Evolutionary conservation across 2,797 vertebrate genomes (phyloP).

Genomic region (Tachyglossus aculeatus): DNA sequence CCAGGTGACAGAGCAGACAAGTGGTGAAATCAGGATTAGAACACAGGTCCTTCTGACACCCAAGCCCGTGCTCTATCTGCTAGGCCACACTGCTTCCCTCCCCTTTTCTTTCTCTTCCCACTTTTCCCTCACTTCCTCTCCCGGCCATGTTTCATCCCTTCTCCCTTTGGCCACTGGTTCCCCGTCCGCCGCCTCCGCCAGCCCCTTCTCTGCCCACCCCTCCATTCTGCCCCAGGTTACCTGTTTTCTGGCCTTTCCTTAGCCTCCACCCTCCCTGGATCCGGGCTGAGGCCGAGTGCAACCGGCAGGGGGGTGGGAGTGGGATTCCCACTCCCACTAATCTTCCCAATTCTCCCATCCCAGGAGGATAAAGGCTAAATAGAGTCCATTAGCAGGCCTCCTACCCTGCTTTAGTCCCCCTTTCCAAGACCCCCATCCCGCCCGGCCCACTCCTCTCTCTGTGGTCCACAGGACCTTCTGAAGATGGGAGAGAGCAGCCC

Average conservation of each 20-base stretch:
- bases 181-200: neutral
- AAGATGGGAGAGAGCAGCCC: neutral
- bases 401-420: too few species aligned
- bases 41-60: too few species aligned
- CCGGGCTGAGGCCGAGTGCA: neutral
- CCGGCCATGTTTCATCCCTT: neutral
- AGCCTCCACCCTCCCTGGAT: neutral
- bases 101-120: neutral
- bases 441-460: too few species aligned
- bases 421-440: too few species aligned
- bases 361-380: neutral
- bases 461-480: too few species aligned
- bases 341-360: neutral
- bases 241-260: neutral
- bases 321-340: too few species aligned
- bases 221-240: neutral
- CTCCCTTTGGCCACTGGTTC: neutral
- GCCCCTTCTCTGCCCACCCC: neutral
- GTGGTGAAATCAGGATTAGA: too few species aligned
- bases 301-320: too few species aligned
- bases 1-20: too few species aligned
- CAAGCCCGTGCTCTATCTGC: too few species aligned
- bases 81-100: too few species aligned
- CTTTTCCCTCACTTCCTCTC: neutral
- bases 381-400: too few species aligned